Conservation (phyloP, 2,113 vertebrate genomes). For the Dromaius novaehollandiae region DNA sequence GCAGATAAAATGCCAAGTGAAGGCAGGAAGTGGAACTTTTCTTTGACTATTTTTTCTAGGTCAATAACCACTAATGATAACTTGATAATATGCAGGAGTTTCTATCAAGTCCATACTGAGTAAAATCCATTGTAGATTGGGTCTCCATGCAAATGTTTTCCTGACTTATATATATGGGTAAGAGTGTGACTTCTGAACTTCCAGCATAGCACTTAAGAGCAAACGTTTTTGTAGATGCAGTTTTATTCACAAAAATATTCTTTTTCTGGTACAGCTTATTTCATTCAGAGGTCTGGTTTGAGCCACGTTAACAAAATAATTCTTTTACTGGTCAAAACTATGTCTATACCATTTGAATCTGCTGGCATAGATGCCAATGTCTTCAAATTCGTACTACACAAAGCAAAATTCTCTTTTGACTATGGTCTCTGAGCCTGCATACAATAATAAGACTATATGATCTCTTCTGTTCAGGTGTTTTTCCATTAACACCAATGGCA, state of each 20-base stretch:
- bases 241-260: not conserved
- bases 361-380: not conserved
- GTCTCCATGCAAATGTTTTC: rapidly evolving
- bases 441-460: not conserved
- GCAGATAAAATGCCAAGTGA: not conserved
- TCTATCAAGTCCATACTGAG: not conserved
- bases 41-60: not conserved
- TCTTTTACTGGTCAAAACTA: not conserved
- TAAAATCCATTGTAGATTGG: not conserved
- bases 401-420: not conserved
- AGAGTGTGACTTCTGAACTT: not conserved
- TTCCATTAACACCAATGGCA: not conserved
- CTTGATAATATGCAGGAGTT: not conserved
- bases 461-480: not conserved
- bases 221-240: not conserved
- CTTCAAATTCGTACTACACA: not conserved
- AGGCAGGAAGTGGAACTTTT: not conserved
- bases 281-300: not conserved
- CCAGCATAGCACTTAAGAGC: not conserved
- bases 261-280: not conserved
- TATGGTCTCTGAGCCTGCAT: not conserved
- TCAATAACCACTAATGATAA: not conserved
- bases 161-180: not conserved
- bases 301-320: not conserved
- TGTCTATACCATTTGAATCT: not conserved